Evolutionary conservation across 2,888 invertebrate genomes (phyloP).

Genomic region (Eulithis testata): DNA sequence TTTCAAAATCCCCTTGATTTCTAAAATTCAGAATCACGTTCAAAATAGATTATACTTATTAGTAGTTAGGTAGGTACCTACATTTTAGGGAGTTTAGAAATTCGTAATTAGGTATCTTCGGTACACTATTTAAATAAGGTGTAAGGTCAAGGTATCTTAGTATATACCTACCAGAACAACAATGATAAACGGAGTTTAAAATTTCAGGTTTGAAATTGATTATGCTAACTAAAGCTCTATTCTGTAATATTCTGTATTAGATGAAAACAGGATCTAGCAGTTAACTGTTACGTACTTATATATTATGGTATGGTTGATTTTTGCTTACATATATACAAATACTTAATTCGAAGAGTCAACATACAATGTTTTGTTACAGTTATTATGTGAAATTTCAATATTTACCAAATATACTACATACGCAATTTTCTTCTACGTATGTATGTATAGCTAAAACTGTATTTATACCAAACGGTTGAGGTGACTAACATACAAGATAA

Average conservation of each 20-base stretch:
- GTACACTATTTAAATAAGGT: slow-evolving; percentile 5
- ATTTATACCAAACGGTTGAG: slow-evolving; percentile 2
- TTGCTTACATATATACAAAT: too few relatives aligned
- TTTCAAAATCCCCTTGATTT: too few relatives aligned
- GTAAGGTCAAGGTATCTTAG: slow-evolving; percentile 14
- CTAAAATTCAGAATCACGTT: neutral
- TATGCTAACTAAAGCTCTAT: too few relatives aligned
- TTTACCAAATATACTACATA: too few relatives aligned
- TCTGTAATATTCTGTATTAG: too few relatives aligned
- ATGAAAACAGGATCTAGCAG: too few relatives aligned
- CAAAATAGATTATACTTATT: neutral
- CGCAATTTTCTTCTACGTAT: too few relatives aligned
- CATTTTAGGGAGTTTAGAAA: neutral
- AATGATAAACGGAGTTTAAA: neutral
- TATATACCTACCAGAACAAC: slow-evolving; percentile 6
- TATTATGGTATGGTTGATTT: too few relatives aligned
- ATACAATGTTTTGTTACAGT: too few relatives aligned
- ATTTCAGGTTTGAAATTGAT: neutral
- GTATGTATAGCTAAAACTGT: neutral
- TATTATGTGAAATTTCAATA: too few relatives aligned
- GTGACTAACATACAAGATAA: slow-evolving; percentile 19
- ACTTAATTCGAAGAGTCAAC: too few relatives aligned
- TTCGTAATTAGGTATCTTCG: neutral
- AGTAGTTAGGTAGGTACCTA: neutral
- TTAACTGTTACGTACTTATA: too few relatives aligned